phyloP scores from a whole-genome alignment of 2,888 invertebrate genomes.

The Alviniconcha strummeri region DNA sequence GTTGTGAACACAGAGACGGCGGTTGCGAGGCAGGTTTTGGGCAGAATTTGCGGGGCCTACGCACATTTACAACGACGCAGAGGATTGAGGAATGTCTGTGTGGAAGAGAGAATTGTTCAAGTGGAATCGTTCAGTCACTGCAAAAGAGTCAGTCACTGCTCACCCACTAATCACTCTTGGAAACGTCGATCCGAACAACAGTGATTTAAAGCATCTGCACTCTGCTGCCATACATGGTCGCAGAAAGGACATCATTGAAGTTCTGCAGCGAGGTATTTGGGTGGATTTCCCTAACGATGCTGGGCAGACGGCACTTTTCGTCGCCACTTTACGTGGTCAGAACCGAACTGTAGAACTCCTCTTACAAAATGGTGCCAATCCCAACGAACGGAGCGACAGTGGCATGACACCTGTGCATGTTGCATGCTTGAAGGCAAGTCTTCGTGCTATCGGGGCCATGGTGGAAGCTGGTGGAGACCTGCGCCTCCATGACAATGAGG shows the following conservation, averaged over 20 bases:
- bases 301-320: constrained; percentile 74
- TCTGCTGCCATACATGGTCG: constrained; percentile 17
- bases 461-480: constrained; percentile 74
- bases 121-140: constrained; percentile 2
- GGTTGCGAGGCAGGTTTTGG: background rate
- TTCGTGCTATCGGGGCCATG: constrained; percentile 67
- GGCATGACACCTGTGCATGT: constrained; percentile 74
- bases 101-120: constrained; percentile 30
- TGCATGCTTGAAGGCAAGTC: constrained; percentile 71
- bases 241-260: constrained; percentile 12
- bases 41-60: no score
- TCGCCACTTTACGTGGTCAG: constrained; percentile 71
- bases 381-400: constrained; percentile 72
- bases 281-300: constrained; percentile 68
- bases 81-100: constrained; percentile 5
- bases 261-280: constrained; percentile 54
- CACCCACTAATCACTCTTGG: constrained; percentile 3
- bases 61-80: no score
- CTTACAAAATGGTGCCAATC: constrained; percentile 73
- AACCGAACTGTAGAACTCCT: constrained; percentile 67
- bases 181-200: constrained; percentile 2
- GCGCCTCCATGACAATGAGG: constrained; percentile 72
- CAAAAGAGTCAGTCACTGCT: background rate
- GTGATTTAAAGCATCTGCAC: background rate
- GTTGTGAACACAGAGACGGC: background rate